Evolutionary conservation across 2,888 invertebrate species (phyloP).

Genomic region (Volucella inanis): DNA sequence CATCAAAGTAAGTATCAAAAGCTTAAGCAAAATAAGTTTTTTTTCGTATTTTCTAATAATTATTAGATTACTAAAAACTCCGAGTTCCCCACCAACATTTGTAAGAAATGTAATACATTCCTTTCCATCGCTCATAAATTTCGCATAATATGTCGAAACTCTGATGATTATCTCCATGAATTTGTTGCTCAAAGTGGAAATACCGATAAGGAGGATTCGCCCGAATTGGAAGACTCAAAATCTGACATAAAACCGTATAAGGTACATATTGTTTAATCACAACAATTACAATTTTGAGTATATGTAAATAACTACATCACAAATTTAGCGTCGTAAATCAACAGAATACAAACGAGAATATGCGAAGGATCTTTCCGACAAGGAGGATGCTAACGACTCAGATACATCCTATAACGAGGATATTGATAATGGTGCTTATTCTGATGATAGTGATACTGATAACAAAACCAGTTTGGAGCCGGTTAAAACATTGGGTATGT

Average conservation of each 20-base stretch:
- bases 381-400: constrained; percentile 25
- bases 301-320: neutral
- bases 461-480: constrained; percentile 47
- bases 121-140: constrained; percentile 81
- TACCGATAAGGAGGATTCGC: constrained; percentile 42
- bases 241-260: neutral
- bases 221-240: neutral
- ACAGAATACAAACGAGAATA: neutral
- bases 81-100: constrained; percentile 81
- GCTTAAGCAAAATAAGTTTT: neutral
- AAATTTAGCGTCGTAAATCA: constrained; percentile 8
- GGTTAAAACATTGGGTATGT: constrained; percentile 76
- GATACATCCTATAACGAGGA: constrained; percentile 46
- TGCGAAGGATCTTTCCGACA: neutral
- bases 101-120: constrained; percentile 79
- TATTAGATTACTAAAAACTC: constrained; percentile 77
- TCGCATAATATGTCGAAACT: constrained; percentile 80
- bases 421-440: constrained; percentile 58
- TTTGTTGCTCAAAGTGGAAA: constrained; percentile 76
- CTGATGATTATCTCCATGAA: constrained; percentile 80
- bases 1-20: constrained; percentile 77
- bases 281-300: neutral
- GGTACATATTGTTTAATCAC: neutral
- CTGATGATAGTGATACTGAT: constrained; percentile 64
- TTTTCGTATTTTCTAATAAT: neutral